phyloP scores from a whole-genome alignment of 2,797 vertebrate species.

The Microhierax caerulescens region DNA sequence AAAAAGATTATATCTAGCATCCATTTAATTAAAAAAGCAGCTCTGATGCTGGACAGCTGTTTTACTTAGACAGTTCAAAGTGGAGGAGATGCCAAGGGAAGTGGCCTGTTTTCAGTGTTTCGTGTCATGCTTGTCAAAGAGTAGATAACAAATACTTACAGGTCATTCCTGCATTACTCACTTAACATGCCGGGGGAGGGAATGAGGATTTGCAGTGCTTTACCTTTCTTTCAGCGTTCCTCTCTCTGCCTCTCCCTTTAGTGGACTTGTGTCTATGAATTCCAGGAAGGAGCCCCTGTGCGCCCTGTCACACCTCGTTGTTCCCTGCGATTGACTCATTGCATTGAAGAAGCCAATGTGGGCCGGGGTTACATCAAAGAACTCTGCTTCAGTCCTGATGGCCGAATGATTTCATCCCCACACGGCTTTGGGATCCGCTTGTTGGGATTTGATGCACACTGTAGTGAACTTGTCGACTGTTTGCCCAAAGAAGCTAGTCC shows the following conservation, averaged over 20 bases:
- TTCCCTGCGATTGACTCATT: constrained; percentile 94
- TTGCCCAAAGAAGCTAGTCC: constrained; percentile 89
- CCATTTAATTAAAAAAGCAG: background rate
- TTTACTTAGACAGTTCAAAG: background rate
- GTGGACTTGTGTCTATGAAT: constrained; percentile 99
- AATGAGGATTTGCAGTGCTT: background rate
- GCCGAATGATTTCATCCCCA: constrained; percentile 96
- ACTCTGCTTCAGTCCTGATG: constrained; percentile 97
- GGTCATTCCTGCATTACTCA: background rate
- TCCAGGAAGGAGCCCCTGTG: constrained; percentile 93
- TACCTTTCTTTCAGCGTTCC: background rate
- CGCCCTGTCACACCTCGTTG: constrained; percentile 91
- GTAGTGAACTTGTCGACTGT: constrained; percentile 93
- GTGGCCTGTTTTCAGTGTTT: background rate
- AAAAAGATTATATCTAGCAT: background rate
- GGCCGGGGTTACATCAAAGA: constrained; percentile 98
- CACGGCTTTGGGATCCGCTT: constrained; percentile 95
- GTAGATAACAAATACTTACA: background rate
- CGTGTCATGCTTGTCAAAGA: background rate
- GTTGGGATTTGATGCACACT: constrained; percentile 90
- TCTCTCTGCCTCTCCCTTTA: constrained; percentile 67
- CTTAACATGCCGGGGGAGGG: rapidly evolving
- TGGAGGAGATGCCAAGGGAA: background rate
- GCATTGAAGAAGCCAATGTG: constrained; percentile 97
- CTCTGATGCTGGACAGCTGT: background rate